Percentiles rank a stretch among this genome's conserved stretches.
Evolutionary conservation across 2,113 vertebrate genomes (phyloP).

Genomic region (Centropus bengalensis): DNA sequence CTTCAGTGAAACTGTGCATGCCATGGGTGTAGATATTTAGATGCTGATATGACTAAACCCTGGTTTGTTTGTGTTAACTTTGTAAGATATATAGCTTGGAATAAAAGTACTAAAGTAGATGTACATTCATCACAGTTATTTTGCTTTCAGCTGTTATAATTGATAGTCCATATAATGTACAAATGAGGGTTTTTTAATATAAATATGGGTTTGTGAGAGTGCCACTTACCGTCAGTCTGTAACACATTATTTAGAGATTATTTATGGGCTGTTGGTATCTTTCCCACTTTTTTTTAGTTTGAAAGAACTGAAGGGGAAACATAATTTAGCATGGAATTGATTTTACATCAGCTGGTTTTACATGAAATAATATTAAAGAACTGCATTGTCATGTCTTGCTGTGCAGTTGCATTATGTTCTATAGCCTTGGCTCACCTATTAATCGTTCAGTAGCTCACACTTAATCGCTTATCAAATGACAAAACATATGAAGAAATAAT

Average conservation of each 20-base stretch:
- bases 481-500: conserved; percentile 20
- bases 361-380: conserved; percentile 3
- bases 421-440: background rate
- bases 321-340: background rate
- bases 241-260: conserved; percentile 5
- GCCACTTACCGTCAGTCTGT: background rate
- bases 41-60: background rate
- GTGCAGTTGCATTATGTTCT: background rate
- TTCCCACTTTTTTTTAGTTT: background rate
- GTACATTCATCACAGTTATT: background rate
- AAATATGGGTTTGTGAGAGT: background rate
- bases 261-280: background rate
- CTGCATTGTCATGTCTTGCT: background rate
- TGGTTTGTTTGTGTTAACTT: background rate
- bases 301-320: background rate
- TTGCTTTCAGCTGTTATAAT: background rate
- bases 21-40: background rate
- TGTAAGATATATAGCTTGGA: background rate
- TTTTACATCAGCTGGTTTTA: conserved; percentile 22
- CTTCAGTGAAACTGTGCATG: background rate
- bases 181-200: background rate
- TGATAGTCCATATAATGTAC: background rate
- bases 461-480: conserved; percentile 22
- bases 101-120: background rate
- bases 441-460: background rate